These are phyloP conservation scores for Danaus melanippus DNA, from an alignment of 1,140 invertebrate genomes.

Conservation along the genomic window DNA sequence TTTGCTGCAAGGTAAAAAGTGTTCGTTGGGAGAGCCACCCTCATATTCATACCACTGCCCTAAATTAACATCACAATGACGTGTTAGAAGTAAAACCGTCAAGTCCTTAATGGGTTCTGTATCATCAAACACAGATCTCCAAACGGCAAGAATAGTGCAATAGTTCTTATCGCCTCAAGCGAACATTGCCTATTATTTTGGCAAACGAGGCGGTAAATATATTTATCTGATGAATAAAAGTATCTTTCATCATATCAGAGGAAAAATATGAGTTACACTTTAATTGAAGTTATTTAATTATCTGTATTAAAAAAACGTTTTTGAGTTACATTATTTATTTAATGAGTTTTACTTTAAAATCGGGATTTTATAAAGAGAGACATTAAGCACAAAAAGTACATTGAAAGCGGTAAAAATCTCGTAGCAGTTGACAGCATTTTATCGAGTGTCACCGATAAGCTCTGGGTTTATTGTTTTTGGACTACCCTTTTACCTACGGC, in stretches of 20 bases:
- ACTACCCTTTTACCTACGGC: slow-evolving; percentile 57
- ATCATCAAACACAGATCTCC: slow-evolving; percentile 57
- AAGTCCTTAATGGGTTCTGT: slow-evolving; percentile 60
- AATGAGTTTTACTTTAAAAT: too few relatives aligned
- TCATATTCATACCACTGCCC: slow-evolving; percentile 66
- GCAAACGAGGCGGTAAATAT: too few relatives aligned
- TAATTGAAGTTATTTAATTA: too few relatives aligned
- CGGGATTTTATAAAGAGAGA: too few relatives aligned
- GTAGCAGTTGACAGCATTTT: slow-evolving; percentile 7
- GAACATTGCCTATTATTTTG: too few relatives aligned
- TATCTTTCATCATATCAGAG: too few relatives aligned
- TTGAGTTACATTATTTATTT: too few relatives aligned
- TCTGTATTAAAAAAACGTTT: too few relatives aligned
- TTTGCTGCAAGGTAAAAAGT: slow-evolving; percentile 65
- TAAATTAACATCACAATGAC: slow-evolving; percentile 70
- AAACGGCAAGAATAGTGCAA: slow-evolving; percentile 58
- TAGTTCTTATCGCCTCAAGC: slow-evolving; percentile 25
- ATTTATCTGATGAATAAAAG: too few relatives aligned
- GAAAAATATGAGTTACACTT: too few relatives aligned
- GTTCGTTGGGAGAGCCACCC: slow-evolving; percentile 41
- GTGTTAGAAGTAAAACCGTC: slow-evolving; percentile 53
- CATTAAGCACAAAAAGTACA: too few relatives aligned
- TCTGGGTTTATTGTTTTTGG: slow-evolving; percentile 61
- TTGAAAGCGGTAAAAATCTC: too few relatives aligned
- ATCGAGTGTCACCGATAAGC: slow-evolving; percentile 34